Percentiles rank a stretch among this genome's conserved stretches.
phyloP scores from a whole-genome alignment of 2,113 vertebrate genomes.

The Vulpes vulpes region DNA sequence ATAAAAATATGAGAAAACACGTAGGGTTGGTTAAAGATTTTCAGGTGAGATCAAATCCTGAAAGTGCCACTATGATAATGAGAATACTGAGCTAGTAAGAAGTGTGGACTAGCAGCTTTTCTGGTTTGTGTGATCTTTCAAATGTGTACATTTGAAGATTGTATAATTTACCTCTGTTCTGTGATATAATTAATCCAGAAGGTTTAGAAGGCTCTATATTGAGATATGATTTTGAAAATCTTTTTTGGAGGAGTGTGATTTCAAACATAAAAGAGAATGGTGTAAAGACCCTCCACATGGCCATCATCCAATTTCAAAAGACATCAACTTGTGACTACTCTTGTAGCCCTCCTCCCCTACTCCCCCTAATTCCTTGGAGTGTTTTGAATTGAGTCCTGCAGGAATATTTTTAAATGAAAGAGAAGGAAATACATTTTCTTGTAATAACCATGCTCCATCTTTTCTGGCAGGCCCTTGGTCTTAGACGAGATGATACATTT shows the following conservation, averaged over 20 bases:
- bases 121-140: not conserved
- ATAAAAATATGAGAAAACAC: not conserved
- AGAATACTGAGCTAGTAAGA: not conserved
- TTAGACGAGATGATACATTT: constrained; percentile 98
- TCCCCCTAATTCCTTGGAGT: not conserved
- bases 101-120: not conserved
- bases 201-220: not conserved
- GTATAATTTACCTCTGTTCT: not conserved
- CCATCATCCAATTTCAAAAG: not conserved
- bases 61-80: not conserved
- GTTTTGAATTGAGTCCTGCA: not conserved
- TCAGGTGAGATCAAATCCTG: not conserved
- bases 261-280: not conserved
- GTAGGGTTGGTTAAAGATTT: not conserved
- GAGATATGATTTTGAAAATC: not conserved
- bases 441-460: constrained; percentile 54
- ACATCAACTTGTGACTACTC: not conserved
- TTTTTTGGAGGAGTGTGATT: not conserved
- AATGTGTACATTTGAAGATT: not conserved
- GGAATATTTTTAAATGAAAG: not conserved
- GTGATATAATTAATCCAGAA: not conserved
- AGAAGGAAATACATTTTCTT: not conserved
- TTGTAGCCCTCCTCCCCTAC: not conserved
- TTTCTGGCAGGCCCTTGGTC: constrained; percentile 94
- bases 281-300: not conserved